Percentiles rank a stretch among this genome's conserved stretches.
phyloP scores from a whole-genome alignment of 2,888 invertebrate genomes.

The Pheosia tremula region DNA sequence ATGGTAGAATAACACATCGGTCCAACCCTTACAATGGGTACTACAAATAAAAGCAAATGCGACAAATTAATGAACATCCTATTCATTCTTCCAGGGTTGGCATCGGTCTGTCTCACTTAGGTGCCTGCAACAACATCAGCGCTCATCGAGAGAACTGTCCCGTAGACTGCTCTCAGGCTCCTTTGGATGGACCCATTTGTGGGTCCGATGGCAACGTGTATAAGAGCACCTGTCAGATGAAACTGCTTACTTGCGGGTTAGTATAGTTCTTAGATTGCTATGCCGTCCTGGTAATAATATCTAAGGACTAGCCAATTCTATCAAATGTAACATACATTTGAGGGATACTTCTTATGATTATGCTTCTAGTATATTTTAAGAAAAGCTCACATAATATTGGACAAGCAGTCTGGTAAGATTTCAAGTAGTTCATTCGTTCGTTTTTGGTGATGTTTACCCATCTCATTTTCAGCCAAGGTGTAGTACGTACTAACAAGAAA shows the following conservation, averaged over 20 bases:
- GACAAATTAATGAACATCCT: neutral
- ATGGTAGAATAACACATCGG: no score
- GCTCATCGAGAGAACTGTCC: slow-evolving; percentile 96
- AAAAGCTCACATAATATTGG: no score
- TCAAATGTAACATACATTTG: neutral
- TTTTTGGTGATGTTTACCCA: neutral
- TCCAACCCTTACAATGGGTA: neutral
- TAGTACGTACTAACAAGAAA: slow-evolving; percentile 94
- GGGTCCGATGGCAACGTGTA: slow-evolving; percentile 97
- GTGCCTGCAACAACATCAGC: slow-evolving; percentile 90
- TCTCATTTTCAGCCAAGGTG: slow-evolving; percentile 88
- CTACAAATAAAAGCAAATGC: neutral
- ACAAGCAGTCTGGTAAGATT: no score
- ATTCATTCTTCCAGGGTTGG: slow-evolving; percentile 86
- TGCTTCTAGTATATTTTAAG: neutral
- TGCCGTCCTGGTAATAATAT: slow-evolving; percentile 19
- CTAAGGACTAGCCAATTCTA: neutral
- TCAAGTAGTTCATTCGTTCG: neutral
- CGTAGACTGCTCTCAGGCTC: slow-evolving; percentile 93
- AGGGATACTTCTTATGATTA: neutral
- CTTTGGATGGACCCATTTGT: slow-evolving; percentile 95
- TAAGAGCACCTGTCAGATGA: slow-evolving; percentile 97
- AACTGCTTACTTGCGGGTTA: slow-evolving; percentile 94
- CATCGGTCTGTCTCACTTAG: slow-evolving; percentile 93
- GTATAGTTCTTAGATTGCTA: slow-evolving; percentile 37